These are phyloP conservation scores for Chesias legatella DNA, from an alignment of 2,888 invertebrate genomes.

Conservation along the genomic window DNA sequence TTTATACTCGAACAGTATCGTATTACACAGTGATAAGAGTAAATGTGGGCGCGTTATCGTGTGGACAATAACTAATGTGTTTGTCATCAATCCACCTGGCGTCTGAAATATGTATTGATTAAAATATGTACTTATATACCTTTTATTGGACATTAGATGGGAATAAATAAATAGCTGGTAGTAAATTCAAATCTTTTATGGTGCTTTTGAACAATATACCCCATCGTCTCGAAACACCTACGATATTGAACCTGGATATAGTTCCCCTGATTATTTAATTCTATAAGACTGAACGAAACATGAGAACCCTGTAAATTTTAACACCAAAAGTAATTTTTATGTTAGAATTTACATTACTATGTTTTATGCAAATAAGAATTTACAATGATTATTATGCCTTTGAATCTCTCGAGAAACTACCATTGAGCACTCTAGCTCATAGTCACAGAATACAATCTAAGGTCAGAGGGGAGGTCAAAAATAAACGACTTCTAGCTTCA, in stretches of 20 bases:
- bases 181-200: too few relatives aligned
- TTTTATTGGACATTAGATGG: constrained; percentile 1
- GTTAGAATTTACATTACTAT: too few relatives aligned
- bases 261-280: too few relatives aligned
- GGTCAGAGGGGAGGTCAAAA: constrained; percentile 9
- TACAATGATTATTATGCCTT: constrained; percentile 22
- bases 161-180: too few relatives aligned
- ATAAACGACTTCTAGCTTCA: constrained; percentile 7
- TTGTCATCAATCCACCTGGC: constrained; percentile 22
- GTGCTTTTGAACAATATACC: too few relatives aligned
- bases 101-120: constrained; percentile 9
- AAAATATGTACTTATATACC: constrained; percentile 1
- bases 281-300: too few relatives aligned
- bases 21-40: constrained; percentile 6
- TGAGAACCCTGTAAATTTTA: too few relatives aligned
- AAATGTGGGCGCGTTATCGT: constrained; percentile 14
- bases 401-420: constrained; percentile 14
- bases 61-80: constrained; percentile 12
- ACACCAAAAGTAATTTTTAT: too few relatives aligned
- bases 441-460: constrained; percentile 7
- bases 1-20: constrained; percentile 1
- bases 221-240: too few relatives aligned
- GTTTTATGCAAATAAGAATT: too few relatives aligned
- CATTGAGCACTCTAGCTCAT: constrained; percentile 12
- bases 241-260: too few relatives aligned